Base-by-base conservation (phyloP, 2,797 vertebrate genomes). In the Muraenolepis orangiensis region DNA sequence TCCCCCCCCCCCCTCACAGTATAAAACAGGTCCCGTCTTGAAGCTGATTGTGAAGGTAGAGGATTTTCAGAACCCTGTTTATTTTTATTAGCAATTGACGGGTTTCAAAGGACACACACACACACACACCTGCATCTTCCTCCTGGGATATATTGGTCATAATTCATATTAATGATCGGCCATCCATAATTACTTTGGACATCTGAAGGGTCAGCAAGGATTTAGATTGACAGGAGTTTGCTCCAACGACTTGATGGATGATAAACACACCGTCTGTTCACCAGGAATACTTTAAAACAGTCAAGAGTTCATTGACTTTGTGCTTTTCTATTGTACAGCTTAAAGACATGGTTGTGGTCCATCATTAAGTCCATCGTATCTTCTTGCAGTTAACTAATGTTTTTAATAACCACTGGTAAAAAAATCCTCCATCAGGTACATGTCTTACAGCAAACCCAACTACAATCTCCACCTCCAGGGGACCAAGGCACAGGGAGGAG, bases 11-110 rank as follows among this genome's bases (percentile, higher is more conserved):
- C 61, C n/a, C n/a, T n/a, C n/a, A n/a, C n/a, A n/a, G n/a, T n/a
- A n/a, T n/a, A n/a, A n/a, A n/a, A n/a, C n/a, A n/a, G n/a, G n/a
- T n/a, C n/a, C n/a, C n/a, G n/a, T n/a, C n/a, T n/a, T n/a, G n/a
- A n/a, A n/a, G n/a, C 2, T 18, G 78, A 34, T 74, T 66, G 70
- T 75, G n/a, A n/a, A n/a, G 67, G 67, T 31, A 76, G 71, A 77
- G 30, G 57, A 73, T 85, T 75, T 71, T 83, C 76, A 81, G 84
- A 86, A 88, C 29, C 4, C 20, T 42, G 51, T 57, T 57, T n/a
- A 8, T 78, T 80, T 85, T 85, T 84, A 88, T 90, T 88, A 89
- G 81, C 91, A 90, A 91, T 91, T 74, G 34, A 82, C 73, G 83
- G 74, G 74, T 83, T 80, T 77, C 70, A 82, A 82, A 85, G 73